Evolutionary conservation across 2,888 invertebrate genomes (phyloP).

Genomic region (Lasioglossum calceatum): DNA sequence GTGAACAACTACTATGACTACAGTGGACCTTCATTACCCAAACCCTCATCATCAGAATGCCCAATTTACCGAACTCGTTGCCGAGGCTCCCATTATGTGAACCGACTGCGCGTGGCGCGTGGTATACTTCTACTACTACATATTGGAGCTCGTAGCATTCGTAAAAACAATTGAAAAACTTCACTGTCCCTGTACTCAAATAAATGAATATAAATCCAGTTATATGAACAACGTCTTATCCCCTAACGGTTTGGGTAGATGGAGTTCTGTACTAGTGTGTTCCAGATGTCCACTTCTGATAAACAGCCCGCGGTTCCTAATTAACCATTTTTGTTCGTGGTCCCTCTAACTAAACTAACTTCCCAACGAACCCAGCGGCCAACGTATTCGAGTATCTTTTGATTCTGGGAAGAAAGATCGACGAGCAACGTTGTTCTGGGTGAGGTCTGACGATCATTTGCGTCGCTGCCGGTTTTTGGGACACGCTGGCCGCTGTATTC

Average conservation of each 20-base stretch:
- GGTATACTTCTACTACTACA: no score
- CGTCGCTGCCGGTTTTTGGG: not conserved
- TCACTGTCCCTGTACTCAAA: not conserved
- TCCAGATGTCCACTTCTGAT: not conserved
- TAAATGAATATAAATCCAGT: not conserved
- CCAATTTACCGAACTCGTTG: not conserved
- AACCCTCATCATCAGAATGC: not conserved
- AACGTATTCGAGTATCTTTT: not conserved
- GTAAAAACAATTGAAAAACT: not conserved
- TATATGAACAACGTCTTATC: not conserved
- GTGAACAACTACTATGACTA: not conserved
- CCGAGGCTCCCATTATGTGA: not conserved
- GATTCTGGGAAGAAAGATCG: not conserved
- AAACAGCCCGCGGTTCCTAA: not conserved
- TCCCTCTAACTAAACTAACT: not conserved
- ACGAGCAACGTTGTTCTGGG: not conserved
- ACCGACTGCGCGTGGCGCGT: not conserved
- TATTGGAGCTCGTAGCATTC: not conserved
- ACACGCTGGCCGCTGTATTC: not conserved
- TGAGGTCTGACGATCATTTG: not conserved
- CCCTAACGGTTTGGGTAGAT: not conserved
- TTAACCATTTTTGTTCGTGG: not conserved
- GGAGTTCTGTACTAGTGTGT: not conserved
- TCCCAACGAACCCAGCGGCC: not conserved
- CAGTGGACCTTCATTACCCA: not conserved